These are phyloP conservation scores for Cebus imitator DNA, from an alignment of 2,113 vertebrate genomes.

Conservation along the genomic window DNA sequence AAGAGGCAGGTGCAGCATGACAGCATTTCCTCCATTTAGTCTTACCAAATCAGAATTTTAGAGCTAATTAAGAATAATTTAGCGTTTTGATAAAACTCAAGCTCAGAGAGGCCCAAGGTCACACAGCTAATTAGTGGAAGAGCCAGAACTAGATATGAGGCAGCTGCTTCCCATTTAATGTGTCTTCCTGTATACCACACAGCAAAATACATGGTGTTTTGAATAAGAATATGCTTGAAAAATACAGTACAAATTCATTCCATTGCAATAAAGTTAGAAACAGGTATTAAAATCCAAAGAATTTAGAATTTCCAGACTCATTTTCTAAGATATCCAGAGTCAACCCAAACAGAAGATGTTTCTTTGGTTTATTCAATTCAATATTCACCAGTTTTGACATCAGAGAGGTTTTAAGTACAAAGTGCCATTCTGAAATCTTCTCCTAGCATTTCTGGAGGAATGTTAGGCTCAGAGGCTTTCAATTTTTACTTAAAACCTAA, in stretches of 20 bases:
- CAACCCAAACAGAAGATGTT: background rate
- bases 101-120: background rate
- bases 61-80: conserved; percentile 19
- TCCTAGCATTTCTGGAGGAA: background rate
- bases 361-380: background rate
- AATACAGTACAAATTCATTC: background rate
- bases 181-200: background rate
- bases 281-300: background rate
- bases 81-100: background rate
- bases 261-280: background rate
- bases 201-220: background rate
- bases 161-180: background rate
- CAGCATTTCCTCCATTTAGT: background rate
- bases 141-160: background rate
- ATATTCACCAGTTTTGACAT: background rate
- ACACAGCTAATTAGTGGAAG: background rate
- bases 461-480: background rate
- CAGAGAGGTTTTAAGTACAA: background rate
- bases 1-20: background rate
- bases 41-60: background rate
- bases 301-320: background rate
- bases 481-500: conserved; percentile 13
- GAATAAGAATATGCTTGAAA: conserved; percentile 12
- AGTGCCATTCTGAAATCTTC: background rate
- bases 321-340: background rate